Conservation (phyloP, 2,113 vertebrate species). For the Dermatemys mawii region DNA sequence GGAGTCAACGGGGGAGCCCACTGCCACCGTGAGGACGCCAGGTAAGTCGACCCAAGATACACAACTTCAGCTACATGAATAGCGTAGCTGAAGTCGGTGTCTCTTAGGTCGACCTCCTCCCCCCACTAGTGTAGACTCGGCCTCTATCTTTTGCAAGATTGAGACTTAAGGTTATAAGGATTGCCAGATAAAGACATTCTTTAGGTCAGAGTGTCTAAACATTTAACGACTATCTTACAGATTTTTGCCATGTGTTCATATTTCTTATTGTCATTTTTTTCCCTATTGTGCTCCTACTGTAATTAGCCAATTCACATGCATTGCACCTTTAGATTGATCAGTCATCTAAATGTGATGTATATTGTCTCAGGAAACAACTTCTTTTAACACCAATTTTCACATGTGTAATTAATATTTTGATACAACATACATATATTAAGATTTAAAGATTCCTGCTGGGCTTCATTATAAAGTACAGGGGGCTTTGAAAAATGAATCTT, state of each 20-base stretch:
- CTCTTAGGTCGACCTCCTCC: too few species aligned
- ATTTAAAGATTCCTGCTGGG: background rate
- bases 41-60: too few species aligned
- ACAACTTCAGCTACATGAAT: too few species aligned
- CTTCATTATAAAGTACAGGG: background rate
- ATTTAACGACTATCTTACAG: background rate
- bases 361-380: background rate
- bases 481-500: background rate
- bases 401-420: background rate
- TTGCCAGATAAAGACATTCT: background rate
- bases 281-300: background rate
- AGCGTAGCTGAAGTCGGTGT: too few species aligned
- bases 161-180: background rate
- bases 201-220: background rate
- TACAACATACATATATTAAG: background rate
- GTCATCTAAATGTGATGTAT: background rate
- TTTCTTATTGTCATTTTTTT: background rate
- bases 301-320: background rate
- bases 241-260: fast-evolving
- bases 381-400: background rate
- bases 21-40: too few species aligned
- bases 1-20: too few species aligned
- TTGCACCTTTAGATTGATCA: background rate
- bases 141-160: background rate
- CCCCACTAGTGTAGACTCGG: too few species aligned